Evolutionary conservation across 2,888 invertebrate genomes (phyloP).

Genomic region (Lasioglossum zephyrum): DNA sequence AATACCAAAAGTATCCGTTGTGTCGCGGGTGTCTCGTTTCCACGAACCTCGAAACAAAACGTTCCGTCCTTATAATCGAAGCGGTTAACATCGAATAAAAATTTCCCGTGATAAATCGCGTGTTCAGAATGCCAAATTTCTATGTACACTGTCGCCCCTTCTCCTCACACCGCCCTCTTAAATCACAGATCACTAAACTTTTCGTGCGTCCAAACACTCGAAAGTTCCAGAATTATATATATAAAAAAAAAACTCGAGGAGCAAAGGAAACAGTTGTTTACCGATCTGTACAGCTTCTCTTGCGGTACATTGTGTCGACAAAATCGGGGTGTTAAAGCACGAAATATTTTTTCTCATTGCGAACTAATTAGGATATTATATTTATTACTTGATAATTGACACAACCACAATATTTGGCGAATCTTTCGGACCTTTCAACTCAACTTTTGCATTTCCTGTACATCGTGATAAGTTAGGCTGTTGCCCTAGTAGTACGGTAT

Average conservation of each 20-base stretch:
- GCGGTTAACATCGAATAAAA: not conserved
- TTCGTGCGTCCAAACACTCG: constrained; percentile 50
- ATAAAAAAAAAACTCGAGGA: not conserved
- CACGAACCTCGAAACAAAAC: constrained; percentile 37
- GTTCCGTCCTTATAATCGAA: constrained; percentile 39
- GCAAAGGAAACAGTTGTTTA: not conserved
- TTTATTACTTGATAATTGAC: not conserved
- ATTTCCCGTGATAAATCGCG: not conserved
- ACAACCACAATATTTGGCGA: not conserved
- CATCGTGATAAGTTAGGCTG: not conserved
- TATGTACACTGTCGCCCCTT: constrained; percentile 22
- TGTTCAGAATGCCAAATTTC: not conserved
- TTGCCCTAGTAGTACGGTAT: not conserved
- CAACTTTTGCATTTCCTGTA: not conserved
- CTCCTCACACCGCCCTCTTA: constrained; percentile 33
- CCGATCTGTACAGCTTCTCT: not conserved
- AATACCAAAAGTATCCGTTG: constrained; percentile 71
- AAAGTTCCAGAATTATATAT: constrained; percentile 31
- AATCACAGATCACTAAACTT: constrained; percentile 67
- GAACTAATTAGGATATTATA: not conserved
- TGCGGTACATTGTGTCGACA: not conserved
- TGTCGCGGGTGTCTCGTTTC: constrained; percentile 17
- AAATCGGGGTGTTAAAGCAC: not conserved
- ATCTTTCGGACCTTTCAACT: not conserved
- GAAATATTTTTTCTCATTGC: not conserved